phyloP scores from a whole-genome alignment of 2,797 vertebrate genomes.

The Cynopterus sphinx region DNA sequence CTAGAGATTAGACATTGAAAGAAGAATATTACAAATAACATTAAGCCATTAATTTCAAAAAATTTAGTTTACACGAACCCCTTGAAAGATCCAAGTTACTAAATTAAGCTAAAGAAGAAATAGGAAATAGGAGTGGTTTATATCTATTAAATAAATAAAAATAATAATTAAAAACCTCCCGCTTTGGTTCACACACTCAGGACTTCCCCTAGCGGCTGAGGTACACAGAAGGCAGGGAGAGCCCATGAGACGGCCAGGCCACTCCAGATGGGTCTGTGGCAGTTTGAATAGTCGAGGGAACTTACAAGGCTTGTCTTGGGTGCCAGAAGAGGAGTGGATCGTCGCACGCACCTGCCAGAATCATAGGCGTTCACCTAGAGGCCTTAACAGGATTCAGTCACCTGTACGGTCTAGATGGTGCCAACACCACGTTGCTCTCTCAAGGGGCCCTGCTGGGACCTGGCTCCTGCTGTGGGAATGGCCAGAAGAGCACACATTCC shows the following conservation, averaged over 20 bases:
- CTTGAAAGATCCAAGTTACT: neutral
- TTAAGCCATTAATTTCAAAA: neutral
- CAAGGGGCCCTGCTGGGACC: neutral
- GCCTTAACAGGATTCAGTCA: neutral
- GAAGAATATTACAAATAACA: neutral
- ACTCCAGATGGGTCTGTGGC: neutral
- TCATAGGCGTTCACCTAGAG: neutral
- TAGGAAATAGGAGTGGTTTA: neutral
- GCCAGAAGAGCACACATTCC: neutral
- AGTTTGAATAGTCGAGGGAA: neutral
- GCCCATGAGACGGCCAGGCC: neutral
- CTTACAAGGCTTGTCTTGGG: neutral
- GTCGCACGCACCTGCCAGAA: fast-evolving
- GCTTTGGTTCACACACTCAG: neutral
- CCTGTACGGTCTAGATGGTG: neutral
- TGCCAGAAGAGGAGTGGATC: neutral
- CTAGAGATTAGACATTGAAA: neutral
- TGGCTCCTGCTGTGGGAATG: neutral
- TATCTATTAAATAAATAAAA: neutral
- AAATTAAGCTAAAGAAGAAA: neutral
- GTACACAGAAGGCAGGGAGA: neutral
- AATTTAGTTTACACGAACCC: neutral
- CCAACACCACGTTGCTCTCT: neutral
- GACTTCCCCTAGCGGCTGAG: no score
- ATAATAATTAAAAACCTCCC: neutral